phyloP scores from a whole-genome alignment of 2,888 invertebrate genomes.

The Athetis lepigone region DNA sequence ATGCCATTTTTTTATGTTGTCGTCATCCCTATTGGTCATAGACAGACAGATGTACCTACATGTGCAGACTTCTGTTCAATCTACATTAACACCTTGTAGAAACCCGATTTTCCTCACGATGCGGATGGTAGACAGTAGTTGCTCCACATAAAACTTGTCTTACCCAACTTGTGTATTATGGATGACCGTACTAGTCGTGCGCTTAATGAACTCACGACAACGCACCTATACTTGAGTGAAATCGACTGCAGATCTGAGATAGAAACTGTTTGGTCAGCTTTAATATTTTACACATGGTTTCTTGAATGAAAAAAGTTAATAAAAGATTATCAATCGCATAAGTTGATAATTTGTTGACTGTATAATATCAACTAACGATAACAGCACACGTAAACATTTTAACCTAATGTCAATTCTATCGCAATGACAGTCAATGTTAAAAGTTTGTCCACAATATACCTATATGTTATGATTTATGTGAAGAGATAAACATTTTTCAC shows the following conservation, averaged over 20 bases:
- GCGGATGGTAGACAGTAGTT: constrained; percentile 34
- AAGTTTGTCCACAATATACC: too few species aligned
- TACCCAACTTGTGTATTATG: constrained; percentile 8
- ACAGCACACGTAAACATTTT: too few species aligned
- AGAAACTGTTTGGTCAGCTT: constrained; percentile 1
- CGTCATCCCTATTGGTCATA: too few species aligned
- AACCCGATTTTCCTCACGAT: constrained; percentile 23
- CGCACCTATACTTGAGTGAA: constrained; percentile 7
- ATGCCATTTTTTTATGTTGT: too few species aligned
- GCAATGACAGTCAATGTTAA: too few species aligned
- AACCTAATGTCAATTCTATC: too few species aligned
- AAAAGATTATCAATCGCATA: background rate
- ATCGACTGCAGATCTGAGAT: background rate
- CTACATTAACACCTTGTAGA: constrained; percentile 1
- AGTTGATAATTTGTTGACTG: too few species aligned
- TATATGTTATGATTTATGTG: too few species aligned
- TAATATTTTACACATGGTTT: background rate
- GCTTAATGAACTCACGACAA: constrained; percentile 27
- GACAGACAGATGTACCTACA: too few species aligned
- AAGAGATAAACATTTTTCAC: too few species aligned
- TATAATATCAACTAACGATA: too few species aligned
- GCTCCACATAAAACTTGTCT: constrained; percentile 47
- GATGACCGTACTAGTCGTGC: constrained; percentile 20
- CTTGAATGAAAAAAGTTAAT: background rate
- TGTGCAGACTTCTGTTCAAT: background rate